Conservation (phyloP, 2,888 invertebrate species). For the Suillia variegata region DNA sequence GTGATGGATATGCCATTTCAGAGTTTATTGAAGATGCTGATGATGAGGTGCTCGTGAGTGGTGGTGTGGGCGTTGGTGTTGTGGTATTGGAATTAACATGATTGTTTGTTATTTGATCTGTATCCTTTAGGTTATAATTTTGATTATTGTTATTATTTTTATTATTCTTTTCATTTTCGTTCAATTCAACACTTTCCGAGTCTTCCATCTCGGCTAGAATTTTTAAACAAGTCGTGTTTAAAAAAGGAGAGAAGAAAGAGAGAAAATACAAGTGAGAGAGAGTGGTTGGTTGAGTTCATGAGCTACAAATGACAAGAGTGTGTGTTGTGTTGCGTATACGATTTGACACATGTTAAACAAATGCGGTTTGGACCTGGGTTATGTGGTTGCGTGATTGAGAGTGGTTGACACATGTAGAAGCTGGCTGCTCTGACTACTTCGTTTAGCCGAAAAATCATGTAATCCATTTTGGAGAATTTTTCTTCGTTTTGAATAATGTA, state of each 20-base stretch:
- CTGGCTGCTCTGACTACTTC: slow-evolving; percentile 1
- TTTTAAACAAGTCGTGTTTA: slow-evolving; percentile 35
- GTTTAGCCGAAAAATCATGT: slow-evolving; percentile 1
- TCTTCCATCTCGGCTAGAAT: slow-evolving; percentile 60
- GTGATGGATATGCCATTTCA: slow-evolving; percentile 37
- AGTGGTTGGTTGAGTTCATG: slow-evolving; percentile 5
- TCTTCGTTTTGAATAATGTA: background rate
- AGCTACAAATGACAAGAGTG: background rate
- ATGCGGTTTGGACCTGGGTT: slow-evolving; percentile 4
- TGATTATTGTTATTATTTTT: slow-evolving; percentile 36
- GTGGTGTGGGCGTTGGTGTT: slow-evolving; percentile 20
- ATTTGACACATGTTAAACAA: slow-evolving; percentile 23
- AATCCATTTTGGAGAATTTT: slow-evolving; percentile 30
- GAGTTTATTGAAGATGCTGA: slow-evolving; percentile 48
- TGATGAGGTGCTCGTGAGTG: slow-evolving; percentile 37
- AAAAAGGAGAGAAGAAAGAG: slow-evolving; percentile 33
- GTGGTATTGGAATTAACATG: slow-evolving; percentile 29
- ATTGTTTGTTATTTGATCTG: slow-evolving; percentile 32
- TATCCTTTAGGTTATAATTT: no score
- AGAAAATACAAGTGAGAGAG: slow-evolving; percentile 30
- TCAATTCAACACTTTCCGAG: slow-evolving; percentile 57
- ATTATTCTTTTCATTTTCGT: slow-evolving; percentile 37
- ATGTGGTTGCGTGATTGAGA: background rate
- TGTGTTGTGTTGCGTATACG: slow-evolving; percentile 5
- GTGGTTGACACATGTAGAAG: slow-evolving; percentile 13